Conservation (phyloP, 2,797 vertebrate genomes). For the Arnoldichthys spilopterus region DNA sequence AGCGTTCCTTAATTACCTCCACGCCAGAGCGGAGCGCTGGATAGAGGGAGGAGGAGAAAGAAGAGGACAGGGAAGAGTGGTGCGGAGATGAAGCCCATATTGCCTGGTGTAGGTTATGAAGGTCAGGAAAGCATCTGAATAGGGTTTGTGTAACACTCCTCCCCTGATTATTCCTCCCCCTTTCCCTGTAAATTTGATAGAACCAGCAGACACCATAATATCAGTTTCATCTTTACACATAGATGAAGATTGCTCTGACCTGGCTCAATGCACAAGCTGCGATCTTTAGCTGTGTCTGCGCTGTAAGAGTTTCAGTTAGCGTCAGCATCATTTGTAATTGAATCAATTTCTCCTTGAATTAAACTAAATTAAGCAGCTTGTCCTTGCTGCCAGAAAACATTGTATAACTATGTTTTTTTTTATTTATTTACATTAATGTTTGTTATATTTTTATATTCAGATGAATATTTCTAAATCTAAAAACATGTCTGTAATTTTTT, state of each 20-base stretch:
- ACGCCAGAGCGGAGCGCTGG: constrained; percentile 70
- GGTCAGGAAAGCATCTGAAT: constrained; percentile 82
- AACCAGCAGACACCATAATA: constrained; percentile 46
- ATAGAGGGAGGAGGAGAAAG: constrained; percentile 75
- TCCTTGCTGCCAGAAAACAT: neutral
- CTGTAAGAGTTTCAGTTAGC: constrained; percentile 42
- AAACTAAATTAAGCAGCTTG: neutral
- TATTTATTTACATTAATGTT: neutral
- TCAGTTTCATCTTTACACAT: constrained; percentile 35
- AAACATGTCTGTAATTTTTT: too few species aligned
- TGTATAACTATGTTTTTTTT: neutral
- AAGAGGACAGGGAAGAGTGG: constrained; percentile 75
- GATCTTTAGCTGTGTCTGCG: constrained; percentile 29
- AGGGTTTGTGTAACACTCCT: constrained; percentile 76
- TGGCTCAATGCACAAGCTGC: constrained; percentile 41
- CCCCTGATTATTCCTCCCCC: constrained; percentile 56
- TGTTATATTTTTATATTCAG: neutral
- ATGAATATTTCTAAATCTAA: too few species aligned
- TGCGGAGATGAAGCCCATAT: constrained; percentile 74
- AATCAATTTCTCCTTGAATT: neutral
- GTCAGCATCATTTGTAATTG: constrained; percentile 15
- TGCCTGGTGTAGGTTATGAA: constrained; percentile 75
- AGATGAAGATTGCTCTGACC: constrained; percentile 30
- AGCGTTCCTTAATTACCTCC: constrained; percentile 87
- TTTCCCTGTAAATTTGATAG: constrained; percentile 76